Conservation (phyloP, 1,140 invertebrate species). For the Zaprionus taronus region DNA sequence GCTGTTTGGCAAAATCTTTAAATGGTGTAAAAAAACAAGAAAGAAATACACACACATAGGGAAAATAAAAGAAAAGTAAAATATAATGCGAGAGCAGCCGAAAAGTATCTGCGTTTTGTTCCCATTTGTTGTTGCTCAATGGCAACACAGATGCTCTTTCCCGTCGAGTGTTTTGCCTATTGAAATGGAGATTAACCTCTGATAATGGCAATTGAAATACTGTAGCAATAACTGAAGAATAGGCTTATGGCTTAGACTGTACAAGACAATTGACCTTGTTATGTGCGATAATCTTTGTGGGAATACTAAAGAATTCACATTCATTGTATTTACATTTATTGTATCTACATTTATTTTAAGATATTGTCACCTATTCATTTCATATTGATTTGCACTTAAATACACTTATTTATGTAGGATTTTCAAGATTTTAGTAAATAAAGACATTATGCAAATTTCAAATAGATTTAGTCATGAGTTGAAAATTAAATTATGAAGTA, state of each 20-base stretch:
- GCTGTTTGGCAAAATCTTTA: constrained; percentile 23
- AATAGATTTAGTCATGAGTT: too few relatives aligned
- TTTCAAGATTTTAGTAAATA: too few relatives aligned
- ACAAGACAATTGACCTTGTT: not conserved
- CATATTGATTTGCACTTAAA: too few relatives aligned
- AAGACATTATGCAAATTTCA: too few relatives aligned
- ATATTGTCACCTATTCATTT: too few relatives aligned
- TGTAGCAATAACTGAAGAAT: too few relatives aligned
- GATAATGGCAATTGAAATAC: constrained; percentile 52
- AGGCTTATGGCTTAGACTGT: too few relatives aligned
- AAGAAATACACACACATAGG: not conserved
- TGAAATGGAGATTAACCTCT: constrained; percentile 57
- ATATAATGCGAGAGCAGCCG: constrained; percentile 61
- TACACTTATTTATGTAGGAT: too few relatives aligned
- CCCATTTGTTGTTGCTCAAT: constrained; percentile 35
- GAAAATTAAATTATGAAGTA: too few relatives aligned
- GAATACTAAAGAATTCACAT: not conserved
- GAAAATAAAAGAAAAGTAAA: constrained; percentile 18
- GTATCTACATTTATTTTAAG: not conserved
- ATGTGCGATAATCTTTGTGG: not conserved
- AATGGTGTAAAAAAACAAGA: constrained; percentile 28
- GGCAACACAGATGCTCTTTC: constrained; percentile 67
- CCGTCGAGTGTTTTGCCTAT: constrained; percentile 38
- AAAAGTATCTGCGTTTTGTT: constrained; percentile 61
- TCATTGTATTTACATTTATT: not conserved